Base-by-base conservation (phyloP, 2,888 invertebrate genomes). In the Acleris laterana region DNA sequence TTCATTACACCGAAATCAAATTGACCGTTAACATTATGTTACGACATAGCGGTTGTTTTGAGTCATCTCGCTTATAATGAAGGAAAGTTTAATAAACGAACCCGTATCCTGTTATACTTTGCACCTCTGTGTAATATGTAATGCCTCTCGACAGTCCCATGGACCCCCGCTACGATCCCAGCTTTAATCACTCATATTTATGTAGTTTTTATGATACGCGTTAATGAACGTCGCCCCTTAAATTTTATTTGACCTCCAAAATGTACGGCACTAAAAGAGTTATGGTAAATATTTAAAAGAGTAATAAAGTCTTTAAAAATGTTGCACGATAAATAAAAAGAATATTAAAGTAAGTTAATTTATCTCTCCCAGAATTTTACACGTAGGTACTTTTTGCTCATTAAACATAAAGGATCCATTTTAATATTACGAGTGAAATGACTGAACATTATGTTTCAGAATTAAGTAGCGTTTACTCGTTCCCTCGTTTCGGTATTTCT, bases 121-220 rank as follows among this genome's bases (percentile, higher is more conserved):
- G 83, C 80, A 77, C 82, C 78, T 81, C 74, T 72, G 81, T 82
- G 77, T 86, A 86, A 88, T 81, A 82, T 71, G 77, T 82, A 81
- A 84, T 85, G 77, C 81, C 81, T 82, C 77, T 74, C 72, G 79
- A 81, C 81, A 79, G 74, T 77, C 79, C 78, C 79, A 74, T 74
- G 70, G 74, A 74, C 77, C 57, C 87, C 87, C 76, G 85, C 84
- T 73, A 80, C 74, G 87, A 81, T 83, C 81, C 84, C 85, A 83
- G 78, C 86, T 83, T 88, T 88, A 86, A 89, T 91, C 87, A 87
- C 83, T 87, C 84, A 84, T 81, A 84, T 89, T 90, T 89, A 90
- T 89, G 84, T 78, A 81, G 76, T 76, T 87, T 89, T 90, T 89
- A 89, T 84, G 82, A 79, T 82, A 75, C 76, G 75, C 82, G 75